Evolutionary conservation across 2,888 invertebrate species (phyloP).

Genomic region (Cremastinae sp.): DNA sequence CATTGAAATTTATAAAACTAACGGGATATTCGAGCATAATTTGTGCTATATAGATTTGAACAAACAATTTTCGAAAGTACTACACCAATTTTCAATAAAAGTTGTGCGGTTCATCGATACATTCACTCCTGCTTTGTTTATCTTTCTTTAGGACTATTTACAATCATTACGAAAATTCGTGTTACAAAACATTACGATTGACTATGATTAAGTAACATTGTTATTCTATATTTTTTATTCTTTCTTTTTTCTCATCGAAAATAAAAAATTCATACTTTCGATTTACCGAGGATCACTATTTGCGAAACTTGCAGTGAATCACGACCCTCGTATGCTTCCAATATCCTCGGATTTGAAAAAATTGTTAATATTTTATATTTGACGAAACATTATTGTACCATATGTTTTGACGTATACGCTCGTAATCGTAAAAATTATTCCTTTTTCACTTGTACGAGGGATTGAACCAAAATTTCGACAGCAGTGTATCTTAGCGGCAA

Average conservation of each 20-base stretch:
- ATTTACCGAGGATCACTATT: constrained; percentile 19
- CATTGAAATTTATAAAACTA: constrained; percentile 56
- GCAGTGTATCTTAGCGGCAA: not conserved
- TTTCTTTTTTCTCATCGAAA: not conserved
- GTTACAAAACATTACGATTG: constrained; percentile 36
- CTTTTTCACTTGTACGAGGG: not conserved
- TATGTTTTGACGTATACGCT: too few species aligned
- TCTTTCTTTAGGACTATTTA: constrained; percentile 46
- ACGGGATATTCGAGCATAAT: constrained; percentile 46
- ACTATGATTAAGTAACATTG: constrained; percentile 58
- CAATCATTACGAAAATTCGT: constrained; percentile 51
- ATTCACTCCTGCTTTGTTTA: constrained; percentile 22
- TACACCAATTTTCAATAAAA: constrained; percentile 47
- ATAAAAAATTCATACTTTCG: constrained; percentile 22
- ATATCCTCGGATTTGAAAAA: constrained; percentile 25
- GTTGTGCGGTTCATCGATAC: constrained; percentile 32
- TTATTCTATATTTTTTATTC: constrained; percentile 36
- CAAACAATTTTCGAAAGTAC: constrained; percentile 48
- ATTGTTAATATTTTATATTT: not conserved
- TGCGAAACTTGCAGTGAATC: constrained; percentile 22
- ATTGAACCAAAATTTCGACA: not conserved
- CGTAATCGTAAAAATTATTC: not conserved
- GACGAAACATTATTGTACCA: too few species aligned
- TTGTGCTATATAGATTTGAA: constrained; percentile 52
- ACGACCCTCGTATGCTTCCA: constrained; percentile 8